Evolutionary conservation across 1,140 invertebrate species (phyloP).

Genomic region (Phthorimaea operculella): DNA sequence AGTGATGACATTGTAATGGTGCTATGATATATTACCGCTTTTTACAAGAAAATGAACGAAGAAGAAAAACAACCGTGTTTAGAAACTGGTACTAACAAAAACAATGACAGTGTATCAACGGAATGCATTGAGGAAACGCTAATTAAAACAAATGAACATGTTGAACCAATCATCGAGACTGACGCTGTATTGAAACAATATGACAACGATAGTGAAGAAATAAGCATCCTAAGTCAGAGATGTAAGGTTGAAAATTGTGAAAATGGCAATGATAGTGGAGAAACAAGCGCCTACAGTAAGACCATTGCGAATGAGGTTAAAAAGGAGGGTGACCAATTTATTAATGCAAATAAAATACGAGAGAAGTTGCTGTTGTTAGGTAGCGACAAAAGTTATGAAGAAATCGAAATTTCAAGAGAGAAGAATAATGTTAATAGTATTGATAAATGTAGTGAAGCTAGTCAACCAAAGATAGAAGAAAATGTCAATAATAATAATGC

Average conservation of each 20-base stretch:
- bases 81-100: not conserved
- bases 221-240: too few species aligned
- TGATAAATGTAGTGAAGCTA: too few species aligned
- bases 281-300: not conserved
- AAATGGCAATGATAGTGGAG: constrained; percentile 5
- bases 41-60: constrained; percentile 19
- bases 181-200: not conserved
- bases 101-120: not conserved
- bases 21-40: not conserved
- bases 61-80: constrained; percentile 28
- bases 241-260: too few species aligned
- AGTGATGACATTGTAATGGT: too few species aligned
- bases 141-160: constrained; percentile 2
- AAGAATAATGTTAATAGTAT: too few species aligned
- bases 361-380: too few species aligned
- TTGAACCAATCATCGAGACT: not conserved
- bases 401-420: too few species aligned
- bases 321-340: not conserved
- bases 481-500: too few species aligned
- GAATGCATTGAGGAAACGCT: constrained; percentile 1
- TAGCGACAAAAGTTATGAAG: too few species aligned
- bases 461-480: too few species aligned
- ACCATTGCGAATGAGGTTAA: constrained; percentile 3
- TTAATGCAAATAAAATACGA: too few species aligned
- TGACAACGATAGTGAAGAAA: too few species aligned